These are phyloP conservation scores for Ferrisia virgata DNA, from an alignment of 2,888 invertebrate species.

Conservation along the genomic window DNA sequence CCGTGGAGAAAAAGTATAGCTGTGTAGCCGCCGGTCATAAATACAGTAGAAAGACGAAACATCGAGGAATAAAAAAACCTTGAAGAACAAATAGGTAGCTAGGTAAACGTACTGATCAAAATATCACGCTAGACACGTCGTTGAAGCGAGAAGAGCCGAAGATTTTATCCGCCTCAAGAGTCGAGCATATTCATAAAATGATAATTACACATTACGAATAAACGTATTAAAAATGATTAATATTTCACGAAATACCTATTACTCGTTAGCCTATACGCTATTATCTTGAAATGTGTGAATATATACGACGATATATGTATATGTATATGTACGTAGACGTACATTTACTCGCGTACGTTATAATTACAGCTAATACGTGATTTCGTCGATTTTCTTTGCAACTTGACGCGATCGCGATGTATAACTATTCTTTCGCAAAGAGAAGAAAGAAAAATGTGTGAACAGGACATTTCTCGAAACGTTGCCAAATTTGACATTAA, in stretches of 20 bases:
- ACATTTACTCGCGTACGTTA: background rate
- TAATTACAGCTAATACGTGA: background rate
- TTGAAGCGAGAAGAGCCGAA: background rate
- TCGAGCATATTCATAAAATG: background rate
- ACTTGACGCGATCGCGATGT: background rate
- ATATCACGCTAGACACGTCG: background rate
- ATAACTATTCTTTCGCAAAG: background rate
- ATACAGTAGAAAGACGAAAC: too few relatives aligned
- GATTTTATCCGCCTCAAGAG: background rate
- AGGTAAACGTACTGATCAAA: background rate
- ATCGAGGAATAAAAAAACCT: background rate
- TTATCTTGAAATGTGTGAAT: background rate
- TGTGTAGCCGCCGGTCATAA: too few relatives aligned
- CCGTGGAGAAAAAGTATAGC: too few relatives aligned
- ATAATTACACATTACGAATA: background rate
- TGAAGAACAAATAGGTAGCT: background rate
- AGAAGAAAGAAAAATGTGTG: background rate
- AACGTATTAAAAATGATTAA: background rate
- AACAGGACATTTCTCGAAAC: background rate
- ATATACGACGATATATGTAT: background rate
- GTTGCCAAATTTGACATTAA: background rate
- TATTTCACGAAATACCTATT: background rate
- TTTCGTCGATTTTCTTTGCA: background rate
- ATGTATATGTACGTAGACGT: background rate
- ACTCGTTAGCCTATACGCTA: background rate